Evolutionary conservation across 92 coral and sea anemone species (phyloP).

Genomic region (Scolanthus callimorphus): DNA sequence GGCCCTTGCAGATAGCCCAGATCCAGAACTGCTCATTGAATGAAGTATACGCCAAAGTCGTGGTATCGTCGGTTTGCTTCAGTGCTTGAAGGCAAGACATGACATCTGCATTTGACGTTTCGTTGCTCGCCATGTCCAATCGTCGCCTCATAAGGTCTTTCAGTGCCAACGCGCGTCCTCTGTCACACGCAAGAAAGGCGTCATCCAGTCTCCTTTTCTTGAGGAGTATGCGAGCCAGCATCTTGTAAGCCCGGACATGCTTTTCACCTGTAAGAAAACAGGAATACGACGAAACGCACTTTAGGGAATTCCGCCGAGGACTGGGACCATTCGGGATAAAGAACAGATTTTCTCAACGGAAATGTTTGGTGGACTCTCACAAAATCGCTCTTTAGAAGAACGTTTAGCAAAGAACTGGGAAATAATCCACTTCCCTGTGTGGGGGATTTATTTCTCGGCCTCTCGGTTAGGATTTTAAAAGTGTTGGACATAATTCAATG

Average conservation of each 20-base stretch:
- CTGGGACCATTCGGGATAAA: no score
- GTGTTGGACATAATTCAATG: no score
- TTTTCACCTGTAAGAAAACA: no score
- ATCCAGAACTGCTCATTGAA: neutral
- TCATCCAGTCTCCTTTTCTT: constrained; percentile 4
- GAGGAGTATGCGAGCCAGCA: constrained; percentile 8
- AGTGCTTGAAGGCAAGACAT: neutral
- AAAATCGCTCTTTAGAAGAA: no score
- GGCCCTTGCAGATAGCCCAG: constrained; percentile 2
- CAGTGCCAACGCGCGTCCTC: constrained; percentile 28
- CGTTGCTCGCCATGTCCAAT: constrained; percentile 7
- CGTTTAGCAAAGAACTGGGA: no score
- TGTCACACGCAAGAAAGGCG: constrained; percentile 11
- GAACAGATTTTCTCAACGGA: no score
- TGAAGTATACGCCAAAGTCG: constrained; percentile 7
- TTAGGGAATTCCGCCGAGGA: no score
- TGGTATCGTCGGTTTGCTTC: neutral
- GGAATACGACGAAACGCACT: no score
- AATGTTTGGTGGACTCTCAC: no score
- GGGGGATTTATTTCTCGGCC: no score
- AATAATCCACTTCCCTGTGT: no score
- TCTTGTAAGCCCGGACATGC: constrained; percentile 10
- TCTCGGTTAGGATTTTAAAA: no score
- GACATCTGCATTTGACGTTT: neutral
- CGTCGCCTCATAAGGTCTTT: constrained; percentile 13